Evolutionary conservation across 2,888 invertebrate genomes (phyloP).

Genomic region (Cepaea hortensis): DNA sequence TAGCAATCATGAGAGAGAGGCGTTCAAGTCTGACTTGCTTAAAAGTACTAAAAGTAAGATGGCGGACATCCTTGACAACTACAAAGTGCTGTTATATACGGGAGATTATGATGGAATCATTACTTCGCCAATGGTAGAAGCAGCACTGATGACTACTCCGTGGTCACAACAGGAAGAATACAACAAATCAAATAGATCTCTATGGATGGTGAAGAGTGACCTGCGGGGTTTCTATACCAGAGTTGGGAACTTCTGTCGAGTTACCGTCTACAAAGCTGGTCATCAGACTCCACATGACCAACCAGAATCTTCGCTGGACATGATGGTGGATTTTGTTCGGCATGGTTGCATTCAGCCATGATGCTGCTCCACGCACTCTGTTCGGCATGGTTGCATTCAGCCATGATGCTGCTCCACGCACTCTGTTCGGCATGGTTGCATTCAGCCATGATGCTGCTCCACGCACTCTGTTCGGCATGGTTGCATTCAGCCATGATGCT

Average conservation of each 20-base stretch:
- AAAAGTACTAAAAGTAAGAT: constrained; percentile 16
- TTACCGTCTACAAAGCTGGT: constrained; percentile 35
- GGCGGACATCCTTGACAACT: constrained; percentile 23
- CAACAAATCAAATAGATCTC: not conserved
- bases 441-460: not conserved
- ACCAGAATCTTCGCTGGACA: constrained; percentile 11
- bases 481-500: not conserved
- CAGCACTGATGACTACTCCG: not conserved
- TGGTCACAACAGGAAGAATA: constrained; percentile 31
- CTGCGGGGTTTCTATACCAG: constrained; percentile 5
- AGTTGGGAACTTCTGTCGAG: constrained; percentile 36
- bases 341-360: constrained; percentile 17
- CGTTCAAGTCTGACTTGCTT: not conserved
- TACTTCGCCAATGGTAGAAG: not conserved
- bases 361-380: no score
- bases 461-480: constrained; percentile 3
- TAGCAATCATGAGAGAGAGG: not conserved
- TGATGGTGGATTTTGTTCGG: constrained; percentile 22
- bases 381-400: constrained; percentile 14
- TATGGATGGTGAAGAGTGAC: not conserved
- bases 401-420: no score
- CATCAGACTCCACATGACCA: constrained; percentile 38
- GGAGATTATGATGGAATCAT: constrained; percentile 26
- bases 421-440: constrained; percentile 12
- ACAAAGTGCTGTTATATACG: constrained; percentile 17